phyloP scores from a whole-genome alignment of 2,113 vertebrate species.

The Tachysurus fulvidraco region DNA sequence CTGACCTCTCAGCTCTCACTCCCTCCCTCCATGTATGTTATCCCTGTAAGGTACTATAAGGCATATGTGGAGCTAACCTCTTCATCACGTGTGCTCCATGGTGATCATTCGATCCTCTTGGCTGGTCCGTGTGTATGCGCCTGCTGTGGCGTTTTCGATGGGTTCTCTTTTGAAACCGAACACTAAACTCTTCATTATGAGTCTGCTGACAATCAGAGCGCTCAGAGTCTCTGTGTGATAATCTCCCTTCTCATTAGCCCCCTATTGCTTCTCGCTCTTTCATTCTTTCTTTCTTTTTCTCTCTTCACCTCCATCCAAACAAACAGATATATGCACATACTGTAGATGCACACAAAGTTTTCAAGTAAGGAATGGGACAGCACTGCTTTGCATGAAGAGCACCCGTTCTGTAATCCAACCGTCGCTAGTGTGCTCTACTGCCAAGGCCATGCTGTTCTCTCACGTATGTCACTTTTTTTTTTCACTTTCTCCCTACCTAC shows the following conservation, averaged over 20 bases:
- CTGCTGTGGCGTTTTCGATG: conserved; percentile 36
- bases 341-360: conserved; percentile 11
- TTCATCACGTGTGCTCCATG: conserved; percentile 27
- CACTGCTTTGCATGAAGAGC: conserved; percentile 70
- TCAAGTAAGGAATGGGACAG: conserved; percentile 24
- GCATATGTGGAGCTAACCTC: conserved; percentile 10
- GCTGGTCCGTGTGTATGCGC: conserved; percentile 16
- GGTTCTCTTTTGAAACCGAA: conserved; percentile 54
- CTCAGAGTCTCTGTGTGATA: conserved; percentile 81
- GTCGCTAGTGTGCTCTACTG: conserved; percentile 59
- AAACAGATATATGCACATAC: conserved; percentile 4
- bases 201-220: conserved; percentile 64
- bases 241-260: conserved; percentile 95
- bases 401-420: conserved; percentile 77
- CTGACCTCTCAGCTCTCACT: not conserved
- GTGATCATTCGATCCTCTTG: conserved; percentile 43
- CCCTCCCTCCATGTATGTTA: not conserved
- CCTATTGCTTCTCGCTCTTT: conserved; percentile 66
- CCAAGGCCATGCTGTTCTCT: conserved; percentile 28
- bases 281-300: conserved; percentile 4
- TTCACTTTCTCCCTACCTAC: not conserved
- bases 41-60: conserved; percentile 22
- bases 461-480: conserved; percentile 18
- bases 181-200: conserved; percentile 53
- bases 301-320: conserved; percentile 30